Conservation (phyloP, 2,113 vertebrate species). For the Gavialis gangeticus region DNA sequence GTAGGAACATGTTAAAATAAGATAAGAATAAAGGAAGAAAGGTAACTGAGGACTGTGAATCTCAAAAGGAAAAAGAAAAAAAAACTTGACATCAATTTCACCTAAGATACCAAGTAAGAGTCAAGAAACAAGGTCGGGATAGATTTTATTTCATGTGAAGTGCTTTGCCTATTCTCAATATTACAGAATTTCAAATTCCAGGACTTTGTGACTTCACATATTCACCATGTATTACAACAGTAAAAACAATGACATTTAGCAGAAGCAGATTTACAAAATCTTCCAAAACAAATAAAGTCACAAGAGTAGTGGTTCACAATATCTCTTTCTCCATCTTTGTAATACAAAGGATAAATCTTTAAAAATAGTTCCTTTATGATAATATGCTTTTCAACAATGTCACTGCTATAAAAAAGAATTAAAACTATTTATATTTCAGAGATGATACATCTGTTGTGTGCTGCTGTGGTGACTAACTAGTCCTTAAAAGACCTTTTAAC, state of each 20-base stretch:
- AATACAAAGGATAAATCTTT: constrained; percentile 56
- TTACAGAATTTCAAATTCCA: constrained; percentile 44
- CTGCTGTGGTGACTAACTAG: constrained; percentile 36
- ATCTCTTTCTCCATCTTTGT: constrained; percentile 42
- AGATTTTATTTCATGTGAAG: constrained; percentile 51
- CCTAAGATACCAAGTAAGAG: constrained; percentile 30
- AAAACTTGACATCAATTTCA: not conserved
- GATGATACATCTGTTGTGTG: constrained; percentile 50
- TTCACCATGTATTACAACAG: constrained; percentile 64
- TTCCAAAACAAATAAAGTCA: constrained; percentile 17
- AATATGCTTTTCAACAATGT: constrained; percentile 61
- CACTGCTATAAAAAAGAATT: constrained; percentile 51
- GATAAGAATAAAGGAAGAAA: constrained; percentile 17
- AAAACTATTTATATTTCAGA: constrained; percentile 51
- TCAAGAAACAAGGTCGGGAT: constrained; percentile 30
- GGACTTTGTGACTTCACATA: constrained; percentile 48
- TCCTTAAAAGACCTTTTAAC: not conserved
- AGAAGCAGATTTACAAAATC: constrained; percentile 56
- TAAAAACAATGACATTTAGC: constrained; percentile 57
- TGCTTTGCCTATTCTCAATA: constrained; percentile 56
- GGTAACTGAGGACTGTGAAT: not conserved
- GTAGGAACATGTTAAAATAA: constrained; percentile 3
- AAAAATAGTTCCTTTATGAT: constrained; percentile 63
- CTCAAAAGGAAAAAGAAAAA: not conserved
- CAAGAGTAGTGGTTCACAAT: constrained; percentile 46